These are phyloP conservation scores for Plusia festucae DNA, from an alignment of 2,888 invertebrate species.

Conservation along the genomic window DNA sequence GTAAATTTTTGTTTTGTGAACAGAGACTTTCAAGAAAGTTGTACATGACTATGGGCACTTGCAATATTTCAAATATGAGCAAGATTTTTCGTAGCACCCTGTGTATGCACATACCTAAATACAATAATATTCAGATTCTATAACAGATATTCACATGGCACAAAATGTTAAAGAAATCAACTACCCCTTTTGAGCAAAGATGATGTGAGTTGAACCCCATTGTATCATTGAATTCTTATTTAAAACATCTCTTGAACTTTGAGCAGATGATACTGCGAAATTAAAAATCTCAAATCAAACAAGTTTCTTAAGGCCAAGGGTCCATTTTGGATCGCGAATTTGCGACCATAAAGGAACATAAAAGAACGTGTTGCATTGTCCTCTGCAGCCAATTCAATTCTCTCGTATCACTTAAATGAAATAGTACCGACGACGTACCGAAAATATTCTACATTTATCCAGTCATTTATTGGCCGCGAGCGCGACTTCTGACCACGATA, in stretches of 20 bases:
- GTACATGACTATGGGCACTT: no score
- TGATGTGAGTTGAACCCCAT: background rate
- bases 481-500: no score
- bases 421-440: no score
- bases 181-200: background rate
- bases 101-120: background rate
- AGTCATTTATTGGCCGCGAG: no score
- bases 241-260: background rate
- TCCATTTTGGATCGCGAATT: slow-evolving; percentile 4
- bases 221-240: background rate
- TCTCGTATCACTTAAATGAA: no score
- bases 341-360: slow-evolving; percentile 1
- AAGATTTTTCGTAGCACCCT: no score
- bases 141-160: background rate
- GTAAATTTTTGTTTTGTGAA: no score
- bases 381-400: background rate
- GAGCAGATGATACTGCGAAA: slow-evolving; percentile 1
- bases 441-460: no score
- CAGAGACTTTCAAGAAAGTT: no score
- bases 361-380: slow-evolving; percentile 1
- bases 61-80: no score
- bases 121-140: background rate
- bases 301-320: slow-evolving; percentile 1
- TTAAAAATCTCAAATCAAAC: background rate
- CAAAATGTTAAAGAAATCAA: background rate